Conservation (phyloP, 2,797 vertebrate species). For the Myotis vivesi region DNA sequence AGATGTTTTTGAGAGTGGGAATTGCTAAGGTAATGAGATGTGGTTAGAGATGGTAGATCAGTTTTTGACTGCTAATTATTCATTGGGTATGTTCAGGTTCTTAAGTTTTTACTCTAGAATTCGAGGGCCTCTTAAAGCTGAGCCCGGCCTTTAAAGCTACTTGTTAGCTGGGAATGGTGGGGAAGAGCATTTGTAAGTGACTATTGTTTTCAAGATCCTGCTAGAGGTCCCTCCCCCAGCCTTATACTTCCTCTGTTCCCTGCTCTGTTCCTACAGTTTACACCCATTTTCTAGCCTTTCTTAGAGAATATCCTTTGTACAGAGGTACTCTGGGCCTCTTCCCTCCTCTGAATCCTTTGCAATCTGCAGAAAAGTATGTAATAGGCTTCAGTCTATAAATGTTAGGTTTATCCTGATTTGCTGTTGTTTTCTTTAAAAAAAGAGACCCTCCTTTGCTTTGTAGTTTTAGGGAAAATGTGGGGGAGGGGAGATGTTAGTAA, state of each 20-base stretch:
- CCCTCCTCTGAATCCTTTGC: neutral
- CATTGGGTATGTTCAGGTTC: neutral
- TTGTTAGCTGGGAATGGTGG: neutral
- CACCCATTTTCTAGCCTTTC: conserved; percentile 41
- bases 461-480: conserved; percentile 8
- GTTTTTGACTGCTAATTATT: neutral
- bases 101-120: neutral
- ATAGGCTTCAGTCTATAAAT: neutral
- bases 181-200: neutral
- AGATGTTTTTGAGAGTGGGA: neutral
- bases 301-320: conserved; percentile 16
- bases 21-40: neutral
- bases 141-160: neutral
- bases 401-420: neutral
- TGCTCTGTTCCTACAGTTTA: neutral
- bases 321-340: neutral
- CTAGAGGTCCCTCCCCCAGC: conserved; percentile 39
- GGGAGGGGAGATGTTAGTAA: neutral
- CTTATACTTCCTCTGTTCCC: conserved; percentile 29
- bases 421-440: neutral
- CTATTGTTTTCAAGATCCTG: conserved; percentile 55
- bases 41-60: neutral
- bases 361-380: neutral
- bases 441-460: neutral
- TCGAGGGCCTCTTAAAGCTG: neutral